Percentiles rank a stretch among this genome's conserved stretches.
Evolutionary conservation across 2,113 vertebrate species (phyloP).

Genomic region (Fukomys damarensis): DNA sequence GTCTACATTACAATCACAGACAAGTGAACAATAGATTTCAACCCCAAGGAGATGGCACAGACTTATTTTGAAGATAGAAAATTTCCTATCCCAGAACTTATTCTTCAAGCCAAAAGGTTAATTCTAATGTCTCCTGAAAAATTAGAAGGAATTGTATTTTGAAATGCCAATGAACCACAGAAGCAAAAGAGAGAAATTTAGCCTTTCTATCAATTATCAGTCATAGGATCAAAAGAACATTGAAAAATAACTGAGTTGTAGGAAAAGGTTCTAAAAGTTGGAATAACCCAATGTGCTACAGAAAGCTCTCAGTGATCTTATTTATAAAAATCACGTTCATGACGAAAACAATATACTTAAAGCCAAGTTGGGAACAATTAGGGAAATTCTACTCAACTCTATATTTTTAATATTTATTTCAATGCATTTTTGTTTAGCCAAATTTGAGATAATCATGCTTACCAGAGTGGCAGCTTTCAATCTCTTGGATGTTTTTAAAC

Average conservation of each 20-base stretch:
- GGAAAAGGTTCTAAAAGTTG: not conserved
- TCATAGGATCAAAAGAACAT: not conserved
- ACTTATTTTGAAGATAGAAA: not conserved
- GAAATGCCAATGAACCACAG: not conserved
- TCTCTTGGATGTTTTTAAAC: not conserved
- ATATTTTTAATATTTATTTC: not conserved
- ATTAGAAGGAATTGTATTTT: not conserved
- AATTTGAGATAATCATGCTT: not conserved
- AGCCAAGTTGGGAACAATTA: not conserved
- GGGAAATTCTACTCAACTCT: not conserved
- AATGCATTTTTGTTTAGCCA: not conserved
- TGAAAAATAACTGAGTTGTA: not conserved
- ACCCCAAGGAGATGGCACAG: not conserved
- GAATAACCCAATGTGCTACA: not conserved
- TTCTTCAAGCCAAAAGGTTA: not conserved
- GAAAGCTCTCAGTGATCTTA: not conserved
- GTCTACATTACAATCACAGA: not conserved
- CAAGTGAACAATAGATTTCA: not conserved
- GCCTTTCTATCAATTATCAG: not conserved
- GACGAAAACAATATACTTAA: not conserved
- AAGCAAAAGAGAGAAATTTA: not conserved
- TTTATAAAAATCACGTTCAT: not conserved
- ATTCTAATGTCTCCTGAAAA: not conserved
- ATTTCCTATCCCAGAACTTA: not conserved
- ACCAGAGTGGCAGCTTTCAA: not conserved